These are phyloP conservation scores for Bombus polaris DNA, from an alignment of 1,140 invertebrate genomes.

Conservation along the genomic window DNA sequence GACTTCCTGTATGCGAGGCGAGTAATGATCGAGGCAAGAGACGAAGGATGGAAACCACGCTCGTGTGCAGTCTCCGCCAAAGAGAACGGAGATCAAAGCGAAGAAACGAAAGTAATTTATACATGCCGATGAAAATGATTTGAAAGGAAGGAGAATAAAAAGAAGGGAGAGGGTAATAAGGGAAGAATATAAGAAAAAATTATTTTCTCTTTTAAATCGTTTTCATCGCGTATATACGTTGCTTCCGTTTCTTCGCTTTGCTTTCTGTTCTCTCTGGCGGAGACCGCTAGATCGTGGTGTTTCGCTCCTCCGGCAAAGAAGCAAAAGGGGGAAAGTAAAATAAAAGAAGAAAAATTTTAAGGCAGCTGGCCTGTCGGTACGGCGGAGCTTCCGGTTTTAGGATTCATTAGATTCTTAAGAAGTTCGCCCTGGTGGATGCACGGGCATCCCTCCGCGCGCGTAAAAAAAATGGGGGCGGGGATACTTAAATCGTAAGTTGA, in stretches of 20 bases:
- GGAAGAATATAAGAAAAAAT: slow-evolving; percentile 55
- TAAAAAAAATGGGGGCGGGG: slow-evolving; percentile 54
- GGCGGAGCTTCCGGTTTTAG: slow-evolving; percentile 79
- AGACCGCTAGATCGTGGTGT: too few species aligned
- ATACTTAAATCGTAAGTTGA: slow-evolving; percentile 73
- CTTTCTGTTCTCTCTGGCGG: too few species aligned
- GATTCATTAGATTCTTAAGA: slow-evolving; percentile 77
- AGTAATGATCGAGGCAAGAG: slow-evolving; percentile 21
- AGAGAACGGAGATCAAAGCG: not conserved
- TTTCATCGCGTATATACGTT: too few species aligned
- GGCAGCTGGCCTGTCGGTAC: slow-evolving; percentile 79
- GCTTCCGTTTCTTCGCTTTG: too few species aligned
- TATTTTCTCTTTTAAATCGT: too few species aligned
- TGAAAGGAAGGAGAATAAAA: not conserved
- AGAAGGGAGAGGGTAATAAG: slow-evolving; percentile 3
- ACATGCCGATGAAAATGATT: not conserved
- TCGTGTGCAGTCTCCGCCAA: slow-evolving; percentile 24
- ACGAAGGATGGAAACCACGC: not conserved
- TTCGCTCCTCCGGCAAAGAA: not conserved
- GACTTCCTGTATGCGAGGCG: slow-evolving; percentile 9
- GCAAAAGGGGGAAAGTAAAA: slow-evolving; percentile 47
- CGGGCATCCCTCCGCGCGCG: slow-evolving; percentile 65
- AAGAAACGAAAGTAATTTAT: not conserved
- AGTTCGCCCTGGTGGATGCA: slow-evolving; percentile 74
- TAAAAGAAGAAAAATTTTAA: slow-evolving; percentile 63